Percentiles rank a stretch among this genome's conserved stretches.
Evolutionary conservation across 53 echinoderm and acorn worm species (phyloP).

Genomic region (Pentamera pediparva): DNA sequence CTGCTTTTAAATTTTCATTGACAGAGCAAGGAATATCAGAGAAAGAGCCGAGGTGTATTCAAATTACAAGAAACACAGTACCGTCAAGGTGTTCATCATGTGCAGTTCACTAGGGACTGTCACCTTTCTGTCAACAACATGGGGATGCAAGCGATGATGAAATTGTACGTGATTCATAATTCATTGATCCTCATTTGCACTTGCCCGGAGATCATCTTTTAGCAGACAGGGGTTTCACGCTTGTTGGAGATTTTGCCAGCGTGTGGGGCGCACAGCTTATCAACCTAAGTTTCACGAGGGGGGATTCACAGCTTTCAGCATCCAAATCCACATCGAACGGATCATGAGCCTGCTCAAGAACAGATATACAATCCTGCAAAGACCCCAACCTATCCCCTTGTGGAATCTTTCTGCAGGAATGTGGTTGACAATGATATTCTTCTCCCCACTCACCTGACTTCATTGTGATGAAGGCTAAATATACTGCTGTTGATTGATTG

Average conservation of each 20-base stretch:
- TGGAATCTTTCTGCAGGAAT: too few species aligned
- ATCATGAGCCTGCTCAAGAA: slow-evolving; percentile 16
- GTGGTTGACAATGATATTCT: too few species aligned
- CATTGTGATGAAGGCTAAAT: too few species aligned
- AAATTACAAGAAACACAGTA: slow-evolving; percentile 26
- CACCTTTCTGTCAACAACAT: slow-evolving; percentile 11
- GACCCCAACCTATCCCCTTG: neutral
- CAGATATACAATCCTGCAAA: neutral
- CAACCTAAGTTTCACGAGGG: slow-evolving; percentile 26
- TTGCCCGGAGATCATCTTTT: slow-evolving; percentile 29
- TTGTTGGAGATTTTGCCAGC: slow-evolving; percentile 15
- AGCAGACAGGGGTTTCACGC: slow-evolving; percentile 29
- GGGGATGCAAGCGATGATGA: slow-evolving; percentile 18
- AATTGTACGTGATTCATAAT: slow-evolving; percentile 16
- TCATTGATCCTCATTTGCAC: neutral
- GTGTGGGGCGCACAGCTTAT: neutral
- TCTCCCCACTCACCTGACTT: too few species aligned
- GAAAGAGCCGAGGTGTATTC: slow-evolving; percentile 22
- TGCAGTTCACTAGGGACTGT: slow-evolving; percentile 14
- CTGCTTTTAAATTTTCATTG: slow-evolving; percentile 41
- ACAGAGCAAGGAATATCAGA: too few species aligned
- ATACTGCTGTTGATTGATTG: too few species aligned
- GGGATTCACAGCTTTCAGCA: slow-evolving; percentile 23
- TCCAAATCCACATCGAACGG: slow-evolving; percentile 26
- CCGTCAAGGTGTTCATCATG: slow-evolving; percentile 15